A percentile compares a stretch with the other conserved stretches of the same genome.
These are phyloP conservation scores for Rhagoletis pomonella DNA, from an alignment of 1,140 invertebrate species.

Conservation along the genomic window DNA sequence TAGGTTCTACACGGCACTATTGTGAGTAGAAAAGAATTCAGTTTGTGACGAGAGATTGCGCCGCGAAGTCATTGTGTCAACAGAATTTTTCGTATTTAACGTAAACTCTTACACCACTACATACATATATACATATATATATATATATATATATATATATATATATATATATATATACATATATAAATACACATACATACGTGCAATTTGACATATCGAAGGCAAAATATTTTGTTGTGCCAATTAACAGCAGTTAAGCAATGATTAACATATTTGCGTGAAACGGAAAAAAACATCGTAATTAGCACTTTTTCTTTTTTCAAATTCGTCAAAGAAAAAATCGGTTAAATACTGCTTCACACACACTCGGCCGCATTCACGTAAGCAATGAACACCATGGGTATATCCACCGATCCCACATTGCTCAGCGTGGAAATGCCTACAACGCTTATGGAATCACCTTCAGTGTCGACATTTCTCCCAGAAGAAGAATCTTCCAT, in stretches of 20 bases:
- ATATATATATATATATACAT: background rate
- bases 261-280: background rate
- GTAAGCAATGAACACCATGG: constrained; percentile 59
- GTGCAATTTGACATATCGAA: background rate
- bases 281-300: background rate
- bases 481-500: constrained; percentile 77
- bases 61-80: constrained; percentile 5
- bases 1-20: background rate
- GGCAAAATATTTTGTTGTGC: background rate
- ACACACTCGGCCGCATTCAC: background rate
- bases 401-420: constrained; percentile 65
- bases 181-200: background rate
- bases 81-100: constrained; percentile 3
- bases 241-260: constrained; percentile 21
- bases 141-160: background rate
- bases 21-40: constrained; percentile 34
- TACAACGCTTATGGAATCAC: constrained; percentile 64
- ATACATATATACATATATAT: background rate
- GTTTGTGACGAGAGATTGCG: constrained; percentile 44
- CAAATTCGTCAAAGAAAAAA: background rate
- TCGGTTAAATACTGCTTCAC: background rate
- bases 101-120: background rate
- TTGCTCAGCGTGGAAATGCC: constrained; percentile 67
- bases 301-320: background rate
- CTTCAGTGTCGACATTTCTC: constrained; percentile 72